A percentile compares a stretch with the other conserved stretches of the same genome.
Evolutionary conservation across 2,797 vertebrate species (phyloP).

Genomic region (Enteromius treurensis): DNA sequence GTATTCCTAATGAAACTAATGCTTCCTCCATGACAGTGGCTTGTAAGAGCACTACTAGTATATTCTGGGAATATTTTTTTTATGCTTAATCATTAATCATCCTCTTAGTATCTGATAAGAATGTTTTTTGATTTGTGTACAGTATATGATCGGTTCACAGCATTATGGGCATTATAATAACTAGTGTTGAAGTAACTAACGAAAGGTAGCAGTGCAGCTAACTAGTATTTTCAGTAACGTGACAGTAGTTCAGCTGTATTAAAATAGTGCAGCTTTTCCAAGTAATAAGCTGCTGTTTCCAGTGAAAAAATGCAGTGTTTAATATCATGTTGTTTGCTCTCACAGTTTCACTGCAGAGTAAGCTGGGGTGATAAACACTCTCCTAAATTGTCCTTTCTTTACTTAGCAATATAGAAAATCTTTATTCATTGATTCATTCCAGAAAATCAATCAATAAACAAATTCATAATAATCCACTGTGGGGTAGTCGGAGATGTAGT

Average conservation of each 20-base stretch:
- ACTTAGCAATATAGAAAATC: background rate
- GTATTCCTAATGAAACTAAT: conserved; percentile 54
- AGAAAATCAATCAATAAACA: background rate
- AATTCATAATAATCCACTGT: background rate
- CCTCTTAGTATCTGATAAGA: background rate
- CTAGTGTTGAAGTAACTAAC: background rate
- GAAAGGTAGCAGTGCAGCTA: background rate
- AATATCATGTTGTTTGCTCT: background rate
- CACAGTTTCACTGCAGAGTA: background rate
- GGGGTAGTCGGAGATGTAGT: background rate
- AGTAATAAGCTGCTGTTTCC: background rate
- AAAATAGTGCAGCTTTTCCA: background rate
- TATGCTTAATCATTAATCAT: background rate
- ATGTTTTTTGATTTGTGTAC: background rate
- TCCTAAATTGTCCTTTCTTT: background rate
- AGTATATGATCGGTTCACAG: background rate
- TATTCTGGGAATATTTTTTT: background rate
- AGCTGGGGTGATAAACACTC: background rate
- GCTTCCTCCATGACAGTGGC: conserved; percentile 43
- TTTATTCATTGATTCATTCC: background rate
- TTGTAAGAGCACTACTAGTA: conserved; percentile 25
- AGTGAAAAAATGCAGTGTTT: background rate
- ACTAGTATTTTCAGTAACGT: background rate
- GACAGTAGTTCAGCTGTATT: background rate
- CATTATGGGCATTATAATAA: background rate